Evolutionary conservation across 2,888 invertebrate species (phyloP), one percentile per base, ranked within the genome.

Genomic region (Ormyrus thymus): DNA sequence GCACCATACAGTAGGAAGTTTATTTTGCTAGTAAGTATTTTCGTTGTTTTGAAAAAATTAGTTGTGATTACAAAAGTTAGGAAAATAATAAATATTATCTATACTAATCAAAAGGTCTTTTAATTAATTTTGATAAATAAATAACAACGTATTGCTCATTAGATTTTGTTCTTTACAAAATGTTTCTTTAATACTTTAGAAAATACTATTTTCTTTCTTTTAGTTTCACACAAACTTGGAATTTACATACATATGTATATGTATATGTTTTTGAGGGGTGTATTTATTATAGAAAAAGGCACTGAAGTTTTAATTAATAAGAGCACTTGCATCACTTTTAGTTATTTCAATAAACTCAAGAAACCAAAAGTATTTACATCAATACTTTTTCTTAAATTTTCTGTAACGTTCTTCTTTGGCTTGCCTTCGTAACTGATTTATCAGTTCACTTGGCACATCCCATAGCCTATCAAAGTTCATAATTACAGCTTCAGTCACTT

Each of bases 401-500:
- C 90, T 89, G 83, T 87, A 90, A 73, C 90, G 87, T 56, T 91
- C 91, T 71, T 90, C 89, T 81, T 91, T 91, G 69, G 91, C 90
- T 76, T 91, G 91, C 76, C 90, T 87, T 55, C 92, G 90, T 85
- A 95, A 90, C 91, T 95, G 94, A 79, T 91, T 88, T 86, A 95
- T 90, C 56, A 97, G 91, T 71, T 94, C 93, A 80, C 92, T 92
- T 68, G 97, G 96, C 82, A 97, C 95, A 81, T 93, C 92, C 94
- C 97, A 97, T 79, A 98, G 91, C 81, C 93, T 93, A 79, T 95
- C 94, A 83, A 94, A 93, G 89, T 94, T 94, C 76, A 94, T 93
- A 90, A 98, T 94, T 84, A 98, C 91, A 69, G 95, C 94, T 89
- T 96, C 96, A 55, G 97, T 96, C 78, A 97, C 93, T 87, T 94